A percentile compares a stretch with the other conserved stretches of the same genome.
Evolutionary conservation across 64 coral and sea anemone species (phyloP).

Genomic region (Cladopsammia gracilis): DNA sequence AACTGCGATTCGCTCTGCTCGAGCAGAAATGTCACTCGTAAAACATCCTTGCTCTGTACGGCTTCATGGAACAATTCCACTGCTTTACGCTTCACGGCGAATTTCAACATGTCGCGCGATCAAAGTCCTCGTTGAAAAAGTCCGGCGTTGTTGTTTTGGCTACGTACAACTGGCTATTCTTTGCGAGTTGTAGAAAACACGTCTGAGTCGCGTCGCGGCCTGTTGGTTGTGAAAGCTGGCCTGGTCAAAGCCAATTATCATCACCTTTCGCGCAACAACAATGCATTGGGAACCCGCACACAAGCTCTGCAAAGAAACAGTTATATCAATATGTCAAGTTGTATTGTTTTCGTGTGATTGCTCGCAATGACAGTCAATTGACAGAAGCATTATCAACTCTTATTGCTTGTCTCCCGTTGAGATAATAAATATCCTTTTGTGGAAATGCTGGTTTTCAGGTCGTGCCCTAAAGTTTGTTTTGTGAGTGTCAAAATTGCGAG

Average conservation of each 20-base stretch:
- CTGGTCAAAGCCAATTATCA: conserved; percentile 9
- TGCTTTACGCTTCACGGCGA: conserved; percentile 81
- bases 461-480: not conserved
- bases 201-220: conserved; percentile 2
- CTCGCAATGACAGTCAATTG: conserved; percentile 32
- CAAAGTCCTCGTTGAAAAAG: not conserved
- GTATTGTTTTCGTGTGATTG: conserved; percentile 27
- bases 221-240: not conserved
- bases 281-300: conserved; percentile 25
- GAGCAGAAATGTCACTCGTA: conserved; percentile 71
- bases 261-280: conserved; percentile 28
- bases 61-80: conserved; percentile 88
- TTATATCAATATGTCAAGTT: conserved; percentile 26
- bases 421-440: not conserved
- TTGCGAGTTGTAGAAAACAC: conserved; percentile 11
- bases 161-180: not conserved
- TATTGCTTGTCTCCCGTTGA: conserved; percentile 35
- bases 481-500: not conserved
- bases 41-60: conserved; percentile 62
- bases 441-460: not conserved
- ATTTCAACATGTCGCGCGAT: conserved; percentile 74
- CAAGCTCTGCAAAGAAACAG: conserved; percentile 13
- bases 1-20: conserved; percentile 82
- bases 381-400: conserved; percentile 1
- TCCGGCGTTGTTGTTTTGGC: not conserved